These are phyloP conservation scores for Holacanthella duospinosa DNA, from an alignment of 2,888 invertebrate species.

Conservation along the genomic window DNA sequence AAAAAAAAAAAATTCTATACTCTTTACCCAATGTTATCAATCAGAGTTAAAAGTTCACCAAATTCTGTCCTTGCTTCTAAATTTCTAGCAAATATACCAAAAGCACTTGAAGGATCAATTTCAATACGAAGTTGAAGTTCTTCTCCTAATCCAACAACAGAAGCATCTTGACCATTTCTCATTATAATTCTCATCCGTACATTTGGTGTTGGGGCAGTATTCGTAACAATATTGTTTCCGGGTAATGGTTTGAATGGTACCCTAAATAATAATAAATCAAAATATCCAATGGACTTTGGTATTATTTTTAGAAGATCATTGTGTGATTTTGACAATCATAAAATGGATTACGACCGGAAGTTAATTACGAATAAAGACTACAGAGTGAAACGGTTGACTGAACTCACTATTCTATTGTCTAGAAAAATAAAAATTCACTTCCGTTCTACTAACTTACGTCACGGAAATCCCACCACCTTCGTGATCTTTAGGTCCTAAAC, in stretches of 20 bases:
- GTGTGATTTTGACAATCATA: no score
- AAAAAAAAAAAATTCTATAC: constrained; percentile 7
- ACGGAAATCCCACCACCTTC: constrained; percentile 41
- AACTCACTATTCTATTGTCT: not conserved
- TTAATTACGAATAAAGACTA: not conserved
- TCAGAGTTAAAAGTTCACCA: constrained; percentile 43
- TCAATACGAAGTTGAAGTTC: constrained; percentile 43
- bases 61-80: constrained; percentile 44
- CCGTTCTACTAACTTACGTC: constrained; percentile 38
- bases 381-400: not conserved
- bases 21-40: constrained; percentile 43
- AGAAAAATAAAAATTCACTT: not conserved
- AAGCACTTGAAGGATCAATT: constrained; percentile 43
- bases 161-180: constrained; percentile 42
- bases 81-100: constrained; percentile 44
- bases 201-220: constrained; percentile 44
- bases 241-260: constrained; percentile 41
- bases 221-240: constrained; percentile 43
- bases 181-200: constrained; percentile 44
- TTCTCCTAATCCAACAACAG: constrained; percentile 44
- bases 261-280: constrained; percentile 32
- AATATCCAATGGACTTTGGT: not conserved
- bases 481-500: constrained; percentile 39
- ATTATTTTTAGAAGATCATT: not conserved
- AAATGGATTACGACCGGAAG: not conserved